Evolutionary conservation across 2,113 vertebrate species (phyloP).

Genomic region (human (Homo sapiens)): GRCh38 chr13:42319501-42320000

Average conservation of each 20-base stretch:
- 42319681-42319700: neutral
- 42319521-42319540: constrained; percentile 48
- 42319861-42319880: constrained; percentile 58
- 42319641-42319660: constrained; percentile 3
- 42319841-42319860: constrained; percentile 38
- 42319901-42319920: neutral
- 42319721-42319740: constrained; percentile 52
- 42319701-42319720: constrained; percentile 39
- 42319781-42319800: constrained; percentile 40
- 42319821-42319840: constrained; percentile 61
- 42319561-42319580: neutral
- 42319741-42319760: constrained; percentile 41
- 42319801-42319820: constrained; percentile 30
- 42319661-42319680: constrained; percentile 9
- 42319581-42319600: neutral
- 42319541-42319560: constrained; percentile 59
- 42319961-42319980: constrained; percentile 40
- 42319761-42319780: constrained; percentile 33
- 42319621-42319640: neutral
- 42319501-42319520: constrained; percentile 49
- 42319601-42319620: constrained; percentile 33
- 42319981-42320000: constrained; percentile 29
- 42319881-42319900: constrained; percentile 42
- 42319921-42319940: neutral
- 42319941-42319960: neutral